A percentile compares a stretch with the other conserved stretches of the same genome.
Evolutionary conservation across 1,140 invertebrate species (phyloP).

Genomic region (Drosophila pseudoananassae): DNA sequence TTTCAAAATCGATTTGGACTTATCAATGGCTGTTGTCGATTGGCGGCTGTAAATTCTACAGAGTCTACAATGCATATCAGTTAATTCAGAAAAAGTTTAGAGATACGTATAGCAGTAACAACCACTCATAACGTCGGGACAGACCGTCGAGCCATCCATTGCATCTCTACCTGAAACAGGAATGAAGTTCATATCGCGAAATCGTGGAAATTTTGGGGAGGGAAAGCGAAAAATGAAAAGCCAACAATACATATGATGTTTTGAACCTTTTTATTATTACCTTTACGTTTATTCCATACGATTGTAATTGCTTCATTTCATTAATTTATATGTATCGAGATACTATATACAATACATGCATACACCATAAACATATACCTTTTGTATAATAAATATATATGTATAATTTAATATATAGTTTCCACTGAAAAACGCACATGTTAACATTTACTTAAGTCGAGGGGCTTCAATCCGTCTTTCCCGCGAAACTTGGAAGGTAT

Average conservation of each 20-base stretch:
- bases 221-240: constrained; percentile 14
- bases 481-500: constrained; percentile 44
- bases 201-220: not conserved
- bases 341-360: constrained; percentile 64
- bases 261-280: constrained; percentile 68
- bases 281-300: constrained; percentile 68
- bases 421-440: constrained; percentile 61
- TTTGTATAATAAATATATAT: constrained; percentile 58
- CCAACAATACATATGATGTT: constrained; percentile 49
- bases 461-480: not conserved
- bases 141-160: constrained; percentile 22
- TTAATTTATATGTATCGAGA: constrained; percentile 74
- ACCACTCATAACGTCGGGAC: constrained; percentile 57
- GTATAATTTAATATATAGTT: constrained; percentile 57
- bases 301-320: constrained; percentile 82
- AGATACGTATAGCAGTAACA: constrained; percentile 87
- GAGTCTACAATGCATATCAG: constrained; percentile 88
- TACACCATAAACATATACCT: constrained; percentile 56
- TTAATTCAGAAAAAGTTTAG: constrained; percentile 88
- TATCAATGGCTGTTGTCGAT: constrained; percentile 20
- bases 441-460: constrained; percentile 63
- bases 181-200: constrained; percentile 28
- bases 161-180: constrained; percentile 43
- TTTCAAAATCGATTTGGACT: constrained; percentile 15
- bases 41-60: constrained; percentile 37